Evolutionary conservation across 2,113 vertebrate genomes (phyloP).

Genomic region (Plecotus auritus): DNA sequence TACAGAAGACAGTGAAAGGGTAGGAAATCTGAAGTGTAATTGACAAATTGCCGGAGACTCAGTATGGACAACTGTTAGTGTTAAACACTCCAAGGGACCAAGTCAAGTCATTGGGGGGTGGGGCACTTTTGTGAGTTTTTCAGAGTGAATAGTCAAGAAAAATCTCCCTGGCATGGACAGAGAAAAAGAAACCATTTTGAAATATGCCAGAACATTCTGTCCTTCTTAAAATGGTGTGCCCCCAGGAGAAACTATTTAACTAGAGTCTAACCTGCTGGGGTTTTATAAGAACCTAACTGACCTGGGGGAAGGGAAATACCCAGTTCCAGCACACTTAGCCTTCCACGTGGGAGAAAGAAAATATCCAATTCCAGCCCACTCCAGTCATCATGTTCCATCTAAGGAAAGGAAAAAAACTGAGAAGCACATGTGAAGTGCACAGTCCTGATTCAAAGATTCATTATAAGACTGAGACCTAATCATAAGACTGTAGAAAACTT

Average conservation of each 20-base stretch:
- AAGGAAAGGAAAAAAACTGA: background rate
- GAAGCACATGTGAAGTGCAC: background rate
- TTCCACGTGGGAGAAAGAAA: background rate
- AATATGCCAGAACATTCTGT: background rate
- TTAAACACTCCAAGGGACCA: background rate
- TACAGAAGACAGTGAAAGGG: background rate
- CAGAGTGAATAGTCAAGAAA: background rate
- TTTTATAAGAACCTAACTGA: background rate
- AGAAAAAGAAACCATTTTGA: background rate
- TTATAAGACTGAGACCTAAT: background rate
- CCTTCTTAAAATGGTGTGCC: background rate
- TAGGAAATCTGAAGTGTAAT: background rate
- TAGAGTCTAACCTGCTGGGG: background rate
- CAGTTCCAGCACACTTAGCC: background rate
- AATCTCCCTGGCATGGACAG: background rate
- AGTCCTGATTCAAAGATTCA: background rate
- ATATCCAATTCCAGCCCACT: background rate
- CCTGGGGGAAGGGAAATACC: background rate
- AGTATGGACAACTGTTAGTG: background rate
- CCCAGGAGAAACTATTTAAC: background rate
- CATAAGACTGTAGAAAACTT: background rate
- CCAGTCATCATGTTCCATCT: background rate
- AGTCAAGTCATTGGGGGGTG: background rate
- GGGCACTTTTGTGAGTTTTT: background rate
- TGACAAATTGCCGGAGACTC: background rate